Percentiles rank a stretch among this genome's conserved stretches.
phyloP scores from a whole-genome alignment of 2,797 vertebrate genomes.

The Peromyscus attwateri region DNA sequence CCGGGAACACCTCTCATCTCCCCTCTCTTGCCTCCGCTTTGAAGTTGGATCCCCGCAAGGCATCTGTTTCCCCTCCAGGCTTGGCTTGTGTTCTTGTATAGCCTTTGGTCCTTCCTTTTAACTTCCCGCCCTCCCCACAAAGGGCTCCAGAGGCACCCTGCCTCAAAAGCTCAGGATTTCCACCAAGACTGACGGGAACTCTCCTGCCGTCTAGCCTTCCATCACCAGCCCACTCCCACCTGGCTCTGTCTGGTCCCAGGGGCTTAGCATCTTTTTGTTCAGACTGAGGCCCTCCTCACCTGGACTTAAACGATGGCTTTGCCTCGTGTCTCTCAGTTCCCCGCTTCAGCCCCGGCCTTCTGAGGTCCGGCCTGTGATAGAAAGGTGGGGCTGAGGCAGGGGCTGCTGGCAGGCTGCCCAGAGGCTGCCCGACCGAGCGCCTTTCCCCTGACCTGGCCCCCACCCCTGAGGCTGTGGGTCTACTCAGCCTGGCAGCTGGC shows the following conservation, averaged over 20 bases:
- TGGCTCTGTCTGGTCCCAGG: background rate
- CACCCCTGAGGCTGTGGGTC: background rate
- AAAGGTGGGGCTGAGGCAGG: background rate
- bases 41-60: background rate
- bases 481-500: constrained; percentile 40
- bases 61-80: background rate
- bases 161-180: background rate
- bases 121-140: background rate
- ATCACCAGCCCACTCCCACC: no score
- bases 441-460: background rate
- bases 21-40: background rate
- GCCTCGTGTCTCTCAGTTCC: background rate
- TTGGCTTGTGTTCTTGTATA: background rate
- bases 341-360: background rate
- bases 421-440: background rate
- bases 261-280: background rate
- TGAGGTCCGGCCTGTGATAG: background rate
- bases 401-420: background rate
- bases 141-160: background rate
- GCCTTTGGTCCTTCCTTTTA: background rate
- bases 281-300: background rate
- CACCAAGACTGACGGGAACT: background rate
- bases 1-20: background rate
- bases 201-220: background rate
- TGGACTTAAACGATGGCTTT: no score